Base-by-base conservation (phyloP, 2,797 vertebrate species). In the Chelonia mydas region DNA sequence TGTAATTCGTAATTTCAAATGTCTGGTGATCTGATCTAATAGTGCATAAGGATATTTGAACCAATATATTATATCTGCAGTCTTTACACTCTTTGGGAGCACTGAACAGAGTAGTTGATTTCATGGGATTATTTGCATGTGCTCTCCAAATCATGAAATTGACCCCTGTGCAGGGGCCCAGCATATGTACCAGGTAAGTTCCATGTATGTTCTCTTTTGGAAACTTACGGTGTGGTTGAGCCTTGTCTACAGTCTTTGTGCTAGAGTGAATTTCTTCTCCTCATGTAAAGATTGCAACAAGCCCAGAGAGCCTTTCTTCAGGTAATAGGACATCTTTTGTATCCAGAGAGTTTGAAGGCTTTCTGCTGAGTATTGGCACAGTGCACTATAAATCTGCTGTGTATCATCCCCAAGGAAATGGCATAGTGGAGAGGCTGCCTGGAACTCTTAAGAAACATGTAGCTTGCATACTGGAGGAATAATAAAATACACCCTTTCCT, bases 11-110 rank as follows among this genome's bases (percentile, higher is more conserved):
- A 6, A 25, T 91, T 94, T 55, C 10, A 9, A 68, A 2, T 13
- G 77, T 33, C 19, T 74, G 81, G 25, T 81, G 4, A 31, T 74
- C 21, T 87, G 41, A 59, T 41, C 10, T 61, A 61, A 76, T 15
- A 59, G 23, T 92, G 85, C 21, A 15, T 11, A 92, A 81, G 79
- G 37, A 19, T 91, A 88, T 77, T 81, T 83, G 51, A 79, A 37
- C 5, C 3, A 41, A 31, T 0, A 0, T 59, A 19, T 93, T 25
- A 45, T 25, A 78, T 78, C 74, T 81, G 23, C 37, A 79, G 31
- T 53, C 28, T 91, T 91, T 88, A 92, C 41, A 31, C 3, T 50
- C 16, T 81, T 5, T 54, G 23, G 21, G 6, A 45, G 21, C 25
- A 72, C 6, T 1, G 0, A 87, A n/a, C 7, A 50, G 21, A 49